Base-by-base conservation (phyloP, 37 sponge, comb jelly and placozoan species). In the Axinella damicornis region DNA sequence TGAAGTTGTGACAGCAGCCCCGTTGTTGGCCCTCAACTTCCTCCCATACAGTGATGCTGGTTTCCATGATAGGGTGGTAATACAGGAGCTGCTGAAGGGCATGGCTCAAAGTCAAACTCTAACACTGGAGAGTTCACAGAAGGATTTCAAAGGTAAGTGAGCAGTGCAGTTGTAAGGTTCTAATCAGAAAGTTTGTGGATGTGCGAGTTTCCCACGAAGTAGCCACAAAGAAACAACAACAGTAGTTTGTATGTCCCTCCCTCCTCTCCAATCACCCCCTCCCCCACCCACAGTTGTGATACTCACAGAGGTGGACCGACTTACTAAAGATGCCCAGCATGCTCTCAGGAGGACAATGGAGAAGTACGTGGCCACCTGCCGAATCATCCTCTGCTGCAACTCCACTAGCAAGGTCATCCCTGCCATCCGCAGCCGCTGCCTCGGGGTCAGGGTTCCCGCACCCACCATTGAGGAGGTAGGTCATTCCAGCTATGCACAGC, bases 341-440 rank as follows among this genome's bases (percentile, higher is more conserved):
- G 95, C 95, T 24, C 86, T 99, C 36, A 80, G 99, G 16, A 87
- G 99, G 63, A 99, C 99, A 63, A 99, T 99, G 99, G 99, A 99
- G 92, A 99, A 99, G 82, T 95, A 99, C 87, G 83, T 87, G 34
- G 65, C 90, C 69, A 89, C 94, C 53, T 99, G 99, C 60, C 88
- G 99, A 12, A 88, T 99, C 25, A 93, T 99, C 58, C 91, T 99
- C 73, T 99, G 99, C 83, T 97, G 97, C 57, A 97, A 99, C 88
- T 93, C 90, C 35, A 97, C 98, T 75, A 97, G 99, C 74, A 99
- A 95, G 63, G 96, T 99, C 72, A 97, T 99, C 19, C 93, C 92
- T 31, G 96, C 99, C 77, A 91, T 99, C 61, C 74, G 92, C 22
- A 99, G 99, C 78, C 70, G 99, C 19, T 99, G 99, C 68, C 74